Evolutionary conservation across 2,113 vertebrate genomes (phyloP).

Genomic region (Bos indicus): DNA sequence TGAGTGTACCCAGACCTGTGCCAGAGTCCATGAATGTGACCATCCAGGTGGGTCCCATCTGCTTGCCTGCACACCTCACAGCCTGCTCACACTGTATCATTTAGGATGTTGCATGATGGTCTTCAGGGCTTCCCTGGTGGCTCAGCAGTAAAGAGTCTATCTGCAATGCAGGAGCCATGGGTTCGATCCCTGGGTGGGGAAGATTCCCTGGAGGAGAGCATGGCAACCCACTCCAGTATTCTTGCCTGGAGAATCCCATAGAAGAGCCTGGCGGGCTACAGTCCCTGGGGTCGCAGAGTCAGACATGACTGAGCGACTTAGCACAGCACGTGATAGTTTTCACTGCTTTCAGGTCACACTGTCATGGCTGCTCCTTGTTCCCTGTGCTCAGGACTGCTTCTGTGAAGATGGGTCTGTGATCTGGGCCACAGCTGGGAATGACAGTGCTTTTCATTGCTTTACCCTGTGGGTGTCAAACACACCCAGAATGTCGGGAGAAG

Average conservation of each 20-base stretch:
- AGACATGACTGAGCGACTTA: not conserved
- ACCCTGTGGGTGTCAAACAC: not conserved
- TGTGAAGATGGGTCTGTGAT: not conserved
- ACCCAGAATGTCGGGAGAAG: not conserved
- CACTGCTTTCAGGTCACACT: not conserved
- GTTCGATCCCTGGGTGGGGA: not conserved
- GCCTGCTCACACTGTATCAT: not conserved
- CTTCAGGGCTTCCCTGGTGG: not conserved
- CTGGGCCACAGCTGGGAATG: not conserved
- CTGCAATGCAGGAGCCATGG: not conserved
- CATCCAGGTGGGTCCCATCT: constrained; percentile 87
- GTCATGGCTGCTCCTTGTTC: not conserved
- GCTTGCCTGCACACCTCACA: not conserved
- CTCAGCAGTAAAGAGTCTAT: not conserved
- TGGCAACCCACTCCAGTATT: not conserved
- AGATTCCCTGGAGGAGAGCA: not conserved
- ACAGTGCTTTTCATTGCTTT: not conserved
- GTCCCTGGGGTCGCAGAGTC: not conserved
- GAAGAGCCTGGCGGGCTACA: not conserved
- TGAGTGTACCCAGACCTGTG: constrained; percentile 94
- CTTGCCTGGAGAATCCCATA: not conserved
- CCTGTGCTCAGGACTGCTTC: not conserved
- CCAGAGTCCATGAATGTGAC: constrained; percentile 93
- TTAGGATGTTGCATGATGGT: not conserved
- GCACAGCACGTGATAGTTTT: not conserved